Evolutionary conservation across 64 coral and sea anemone species (phyloP).

Genomic region (Actinia equina): DNA sequence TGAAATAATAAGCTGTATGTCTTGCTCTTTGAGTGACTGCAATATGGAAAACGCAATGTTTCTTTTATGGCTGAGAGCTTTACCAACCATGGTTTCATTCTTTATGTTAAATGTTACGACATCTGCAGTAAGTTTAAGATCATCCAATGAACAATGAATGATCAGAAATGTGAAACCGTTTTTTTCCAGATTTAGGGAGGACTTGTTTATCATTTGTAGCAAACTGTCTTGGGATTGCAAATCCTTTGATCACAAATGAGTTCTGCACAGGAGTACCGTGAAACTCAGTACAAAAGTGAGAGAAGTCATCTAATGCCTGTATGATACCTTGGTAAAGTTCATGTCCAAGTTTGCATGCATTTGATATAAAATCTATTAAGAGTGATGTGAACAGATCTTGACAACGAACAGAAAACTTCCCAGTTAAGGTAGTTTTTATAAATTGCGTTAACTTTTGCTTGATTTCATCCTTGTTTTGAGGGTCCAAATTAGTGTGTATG

Average conservation of each 20-base stretch:
- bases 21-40: slow-evolving; percentile 38
- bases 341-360: slow-evolving; percentile 17
- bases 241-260: slow-evolving; percentile 63
- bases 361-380: slow-evolving; percentile 38
- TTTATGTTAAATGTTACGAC: slow-evolving; percentile 40
- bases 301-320: slow-evolving; percentile 61
- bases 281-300: slow-evolving; percentile 63
- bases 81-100: not conserved
- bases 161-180: slow-evolving; percentile 59
- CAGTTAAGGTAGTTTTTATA: slow-evolving; percentile 10
- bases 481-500: not conserved
- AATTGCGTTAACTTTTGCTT: slow-evolving; percentile 11
- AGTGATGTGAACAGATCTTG: slow-evolving; percentile 42
- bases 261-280: slow-evolving; percentile 49
- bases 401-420: slow-evolving; percentile 25
- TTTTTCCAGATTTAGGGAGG: not conserved
- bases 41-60: slow-evolving; percentile 34
- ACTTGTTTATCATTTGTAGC: slow-evolving; percentile 45
- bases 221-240: slow-evolving; percentile 84
- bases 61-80: slow-evolving; percentile 31
- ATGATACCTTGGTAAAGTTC: slow-evolving; percentile 34
- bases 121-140: not conserved
- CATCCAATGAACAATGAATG: slow-evolving; percentile 57
- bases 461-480: not conserved
- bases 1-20: slow-evolving; percentile 69